Evolutionary conservation across 2,797 vertebrate species (phyloP).

Genomic region (Sebastes variabilis): DNA sequence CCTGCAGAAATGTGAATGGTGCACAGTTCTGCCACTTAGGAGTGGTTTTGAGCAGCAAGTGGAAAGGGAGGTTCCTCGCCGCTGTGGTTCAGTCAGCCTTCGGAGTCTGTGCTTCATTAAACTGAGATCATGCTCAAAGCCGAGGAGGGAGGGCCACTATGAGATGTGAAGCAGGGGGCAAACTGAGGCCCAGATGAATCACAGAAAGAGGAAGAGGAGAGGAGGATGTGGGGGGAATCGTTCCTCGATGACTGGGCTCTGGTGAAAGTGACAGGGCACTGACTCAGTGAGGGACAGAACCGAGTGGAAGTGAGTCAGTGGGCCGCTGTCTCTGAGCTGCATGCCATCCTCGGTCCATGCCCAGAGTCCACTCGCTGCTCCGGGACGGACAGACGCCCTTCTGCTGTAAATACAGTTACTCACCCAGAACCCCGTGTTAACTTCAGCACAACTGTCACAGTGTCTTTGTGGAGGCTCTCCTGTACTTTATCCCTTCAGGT

Average conservation of each 20-base stretch:
- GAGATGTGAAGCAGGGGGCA: constrained; percentile 12
- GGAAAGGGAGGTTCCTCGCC: constrained; percentile 47
- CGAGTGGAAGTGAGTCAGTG: constrained; percentile 22
- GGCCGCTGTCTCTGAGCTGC: neutral
- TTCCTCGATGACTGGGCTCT: constrained; percentile 65
- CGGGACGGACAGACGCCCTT: neutral
- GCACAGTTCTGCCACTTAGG: constrained; percentile 18
- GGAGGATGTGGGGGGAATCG: constrained; percentile 46
- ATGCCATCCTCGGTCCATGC: neutral
- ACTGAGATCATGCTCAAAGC: constrained; percentile 74
- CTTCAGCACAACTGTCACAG: neutral
- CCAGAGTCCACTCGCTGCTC: neutral
- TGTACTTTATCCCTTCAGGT: too few relatives aligned
- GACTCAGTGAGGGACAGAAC: constrained; percentile 48
- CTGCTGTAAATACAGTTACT: neutral
- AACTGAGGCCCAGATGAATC: constrained; percentile 54
- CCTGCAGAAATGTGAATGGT: constrained; percentile 21
- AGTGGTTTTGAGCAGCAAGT: constrained; percentile 29
- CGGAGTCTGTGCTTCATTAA: constrained; percentile 73
- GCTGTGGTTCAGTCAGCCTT: constrained; percentile 48
- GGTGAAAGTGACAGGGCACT: constrained; percentile 46
- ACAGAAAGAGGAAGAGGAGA: constrained; percentile 29
- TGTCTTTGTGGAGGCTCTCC: neutral
- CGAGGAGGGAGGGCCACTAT: constrained; percentile 27
- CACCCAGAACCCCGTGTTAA: neutral